Percentiles rank a stretch among this genome's conserved stretches.
Evolutionary conservation across 2,797 vertebrate genomes (phyloP).

Genomic region (Podarcis siculus): DNA sequence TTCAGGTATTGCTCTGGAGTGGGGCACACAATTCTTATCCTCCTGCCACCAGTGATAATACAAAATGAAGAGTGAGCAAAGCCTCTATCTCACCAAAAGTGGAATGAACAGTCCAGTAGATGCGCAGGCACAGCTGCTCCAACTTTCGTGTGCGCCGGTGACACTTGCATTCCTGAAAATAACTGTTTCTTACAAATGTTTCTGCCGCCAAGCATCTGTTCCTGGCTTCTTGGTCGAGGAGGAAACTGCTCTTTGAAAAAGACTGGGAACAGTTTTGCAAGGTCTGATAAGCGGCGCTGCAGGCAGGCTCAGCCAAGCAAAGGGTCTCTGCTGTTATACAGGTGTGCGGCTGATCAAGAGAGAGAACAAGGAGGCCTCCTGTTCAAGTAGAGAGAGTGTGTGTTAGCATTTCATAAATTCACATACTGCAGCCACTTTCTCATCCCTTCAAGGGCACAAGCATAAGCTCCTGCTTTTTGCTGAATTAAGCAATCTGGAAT

Average conservation of each 20-base stretch:
- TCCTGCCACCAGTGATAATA: background rate
- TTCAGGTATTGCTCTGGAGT: background rate
- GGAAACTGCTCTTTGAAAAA: conserved; percentile 70
- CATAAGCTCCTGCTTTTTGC: background rate
- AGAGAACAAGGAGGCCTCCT: conserved; percentile 73
- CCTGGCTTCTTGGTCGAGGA: conserved; percentile 64
- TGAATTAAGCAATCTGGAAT: background rate
- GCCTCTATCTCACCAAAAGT: conserved; percentile 79
- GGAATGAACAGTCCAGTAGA: conserved; percentile 89
- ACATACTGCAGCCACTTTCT: background rate
- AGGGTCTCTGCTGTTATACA: conserved; percentile 84
- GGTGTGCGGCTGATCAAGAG: conserved; percentile 63
- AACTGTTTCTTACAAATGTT: conserved; percentile 78
- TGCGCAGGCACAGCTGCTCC: conserved; percentile 85
- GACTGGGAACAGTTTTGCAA: conserved; percentile 87
- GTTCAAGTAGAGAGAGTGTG: conserved; percentile 34
- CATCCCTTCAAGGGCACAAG: background rate
- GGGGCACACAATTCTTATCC: background rate
- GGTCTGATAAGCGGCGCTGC: conserved; percentile 82
- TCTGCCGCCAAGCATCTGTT: conserved; percentile 85
- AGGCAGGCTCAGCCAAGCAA: conserved; percentile 81
- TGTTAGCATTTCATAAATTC: conserved; percentile 27
- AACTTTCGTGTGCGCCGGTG: conserved; percentile 86
- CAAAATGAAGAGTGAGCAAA: background rate
- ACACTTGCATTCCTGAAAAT: conserved; percentile 88